Evolutionary conservation across 2,888 invertebrate genomes (phyloP).

Genomic region (Euclidia mi): DNA sequence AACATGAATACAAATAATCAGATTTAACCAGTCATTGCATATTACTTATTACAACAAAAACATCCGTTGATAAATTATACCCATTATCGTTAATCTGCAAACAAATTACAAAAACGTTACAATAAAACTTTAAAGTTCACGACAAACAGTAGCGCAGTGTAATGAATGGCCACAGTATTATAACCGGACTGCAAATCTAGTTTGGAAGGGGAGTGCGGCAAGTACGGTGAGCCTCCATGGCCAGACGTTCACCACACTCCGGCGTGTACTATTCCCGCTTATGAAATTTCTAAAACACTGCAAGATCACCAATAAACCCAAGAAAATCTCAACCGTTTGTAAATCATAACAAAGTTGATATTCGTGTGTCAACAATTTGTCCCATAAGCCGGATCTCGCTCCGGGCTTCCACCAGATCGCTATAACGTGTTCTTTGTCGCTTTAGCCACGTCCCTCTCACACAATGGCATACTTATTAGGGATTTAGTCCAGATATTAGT

Average conservation of each 20-base stretch:
- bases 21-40: conserved; percentile 24
- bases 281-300: conserved; percentile 52
- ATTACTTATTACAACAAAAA: conserved; percentile 36
- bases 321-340: conserved; percentile 42
- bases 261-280: conserved; percentile 79
- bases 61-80: conserved; percentile 57
- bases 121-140: conserved; percentile 75
- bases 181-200: conserved; percentile 89
- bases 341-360: conserved; percentile 29
- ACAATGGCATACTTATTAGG: conserved; percentile 90
- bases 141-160: conserved; percentile 83
- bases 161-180: conserved; percentile 87
- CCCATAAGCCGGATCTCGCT: conserved; percentile 29
- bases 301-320: conserved; percentile 50
- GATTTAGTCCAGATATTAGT: conserved; percentile 90
- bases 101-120: conserved; percentile 69
- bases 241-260: conserved; percentile 89
- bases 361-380: conserved; percentile 23
- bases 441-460: conserved; percentile 88
- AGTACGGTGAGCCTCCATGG: conserved; percentile 89
- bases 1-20: not conserved
- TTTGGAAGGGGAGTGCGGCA: conserved; percentile 88
- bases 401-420: conserved; percentile 74
- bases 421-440: conserved; percentile 90
- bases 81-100: conserved; percentile 64